Evolutionary conservation across 1,140 invertebrate species (phyloP).

Genomic region (Hylaeus anthracinus): DNA sequence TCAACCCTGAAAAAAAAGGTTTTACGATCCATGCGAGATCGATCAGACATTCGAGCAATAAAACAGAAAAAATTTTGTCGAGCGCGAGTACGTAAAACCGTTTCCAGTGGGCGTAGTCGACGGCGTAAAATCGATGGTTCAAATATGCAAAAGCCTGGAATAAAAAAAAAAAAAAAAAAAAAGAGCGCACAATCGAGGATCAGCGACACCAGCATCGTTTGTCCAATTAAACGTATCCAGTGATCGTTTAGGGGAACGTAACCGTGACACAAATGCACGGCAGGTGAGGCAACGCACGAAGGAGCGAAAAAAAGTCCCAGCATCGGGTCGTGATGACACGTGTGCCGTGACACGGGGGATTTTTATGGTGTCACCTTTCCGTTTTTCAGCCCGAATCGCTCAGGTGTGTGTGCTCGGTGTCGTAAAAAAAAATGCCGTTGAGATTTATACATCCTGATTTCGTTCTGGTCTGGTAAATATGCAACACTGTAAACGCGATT

Average conservation of each 20-base stretch:
- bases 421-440: constrained; percentile 69
- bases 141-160: not conserved
- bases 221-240: constrained; percentile 71
- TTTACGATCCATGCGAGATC: not conserved
- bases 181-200: too few relatives aligned
- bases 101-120: not conserved
- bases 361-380: constrained; percentile 72
- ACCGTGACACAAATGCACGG: constrained; percentile 30
- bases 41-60: not conserved
- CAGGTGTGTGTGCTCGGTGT: constrained; percentile 42
- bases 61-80: not conserved
- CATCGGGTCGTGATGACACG: constrained; percentile 65
- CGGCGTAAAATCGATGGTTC: not conserved
- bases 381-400: constrained; percentile 48
- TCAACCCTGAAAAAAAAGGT: not conserved
- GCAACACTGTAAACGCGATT: constrained; percentile 45
- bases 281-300: constrained; percentile 63
- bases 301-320: constrained; percentile 50
- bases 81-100: not conserved
- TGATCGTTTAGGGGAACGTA: constrained; percentile 53
- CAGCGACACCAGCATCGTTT: constrained; percentile 36
- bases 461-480: constrained; percentile 51
- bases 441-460: constrained; percentile 71
- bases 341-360: constrained; percentile 71
- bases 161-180: not conserved